Evolutionary conservation across 2,113 vertebrate species (phyloP).

Genomic region (Nesogale talazaci): DNA sequence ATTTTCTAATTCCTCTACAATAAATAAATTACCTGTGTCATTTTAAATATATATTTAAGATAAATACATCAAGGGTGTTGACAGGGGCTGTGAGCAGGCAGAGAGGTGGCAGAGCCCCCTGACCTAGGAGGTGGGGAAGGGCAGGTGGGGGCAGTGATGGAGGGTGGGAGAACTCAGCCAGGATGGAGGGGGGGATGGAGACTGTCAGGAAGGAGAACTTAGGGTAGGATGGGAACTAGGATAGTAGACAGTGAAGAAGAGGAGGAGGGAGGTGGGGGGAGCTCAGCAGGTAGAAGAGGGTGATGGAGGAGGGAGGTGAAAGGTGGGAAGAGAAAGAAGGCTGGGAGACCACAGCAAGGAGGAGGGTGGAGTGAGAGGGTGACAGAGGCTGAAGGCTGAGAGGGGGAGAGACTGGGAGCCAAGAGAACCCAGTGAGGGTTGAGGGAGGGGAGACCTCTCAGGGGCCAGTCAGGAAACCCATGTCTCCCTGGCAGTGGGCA

Average conservation of each 20-base stretch:
- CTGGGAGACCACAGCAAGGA: not conserved
- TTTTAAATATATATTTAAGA: not conserved
- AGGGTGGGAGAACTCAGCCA: not conserved
- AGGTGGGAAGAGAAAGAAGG: not conserved
- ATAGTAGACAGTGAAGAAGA: too few species aligned
- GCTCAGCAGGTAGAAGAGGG: not conserved
- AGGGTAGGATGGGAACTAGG: too few species aligned
- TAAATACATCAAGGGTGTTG: conserved; percentile 46
- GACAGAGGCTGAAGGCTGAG: not conserved
- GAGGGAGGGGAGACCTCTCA: not conserved
- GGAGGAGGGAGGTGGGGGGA: not conserved
- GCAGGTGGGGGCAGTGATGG: not conserved
- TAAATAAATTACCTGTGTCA: not conserved
- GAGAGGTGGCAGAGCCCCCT: not conserved
- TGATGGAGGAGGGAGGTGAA: too few species aligned
- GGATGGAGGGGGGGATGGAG: not conserved
- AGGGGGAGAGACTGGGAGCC: too few species aligned
- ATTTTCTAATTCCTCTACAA: conserved; percentile 55
- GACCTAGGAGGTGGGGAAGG: not conserved
- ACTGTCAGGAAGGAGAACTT: too few species aligned
- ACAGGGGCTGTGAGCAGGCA: not conserved
- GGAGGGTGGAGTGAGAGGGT: too few species aligned
- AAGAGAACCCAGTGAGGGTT: not conserved
- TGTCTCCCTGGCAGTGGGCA: not conserved
- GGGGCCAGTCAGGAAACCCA: not conserved